A percentile compares a stretch with the other conserved stretches of the same genome.
Evolutionary conservation across 1,140 invertebrate species (phyloP).

Genomic region (Cotesia glomerata): DNA sequence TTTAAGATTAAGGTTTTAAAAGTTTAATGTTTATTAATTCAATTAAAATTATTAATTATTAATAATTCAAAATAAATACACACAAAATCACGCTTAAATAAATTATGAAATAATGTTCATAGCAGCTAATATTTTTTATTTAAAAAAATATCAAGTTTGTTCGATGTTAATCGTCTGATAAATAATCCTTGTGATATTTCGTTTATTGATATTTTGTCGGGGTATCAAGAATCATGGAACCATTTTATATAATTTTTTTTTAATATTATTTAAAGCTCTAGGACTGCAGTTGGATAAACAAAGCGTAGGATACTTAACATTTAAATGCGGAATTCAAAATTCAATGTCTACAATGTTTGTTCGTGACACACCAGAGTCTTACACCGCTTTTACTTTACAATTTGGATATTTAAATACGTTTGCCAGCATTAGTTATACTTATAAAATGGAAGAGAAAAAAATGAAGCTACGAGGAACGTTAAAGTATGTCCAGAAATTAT

Average conservation of each 20-base stretch:
- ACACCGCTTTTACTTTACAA: constrained; percentile 73
- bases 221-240: too few species aligned
- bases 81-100: too few species aligned
- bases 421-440: constrained; percentile 75
- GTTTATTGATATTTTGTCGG: too few species aligned
- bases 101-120: too few species aligned
- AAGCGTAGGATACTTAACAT: constrained; percentile 86
- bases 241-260: not conserved
- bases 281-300: constrained; percentile 85
- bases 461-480: constrained; percentile 76
- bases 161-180: too few species aligned
- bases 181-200: too few species aligned
- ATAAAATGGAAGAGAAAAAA: constrained; percentile 79
- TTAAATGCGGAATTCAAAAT: constrained; percentile 74
- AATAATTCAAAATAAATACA: too few species aligned
- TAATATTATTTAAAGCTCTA: constrained; percentile 68
- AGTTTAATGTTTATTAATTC: too few species aligned
- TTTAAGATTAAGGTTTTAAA: too few species aligned
- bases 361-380: constrained; percentile 72
- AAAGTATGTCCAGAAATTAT: constrained; percentile 70
- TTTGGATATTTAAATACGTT: constrained; percentile 84
- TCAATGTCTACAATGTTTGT: constrained; percentile 81
- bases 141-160: too few species aligned
- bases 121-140: too few species aligned
- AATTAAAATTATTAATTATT: too few species aligned